Conservation (phyloP, 2,113 vertebrate genomes). For the Zosterops hypoxanthus region DNA sequence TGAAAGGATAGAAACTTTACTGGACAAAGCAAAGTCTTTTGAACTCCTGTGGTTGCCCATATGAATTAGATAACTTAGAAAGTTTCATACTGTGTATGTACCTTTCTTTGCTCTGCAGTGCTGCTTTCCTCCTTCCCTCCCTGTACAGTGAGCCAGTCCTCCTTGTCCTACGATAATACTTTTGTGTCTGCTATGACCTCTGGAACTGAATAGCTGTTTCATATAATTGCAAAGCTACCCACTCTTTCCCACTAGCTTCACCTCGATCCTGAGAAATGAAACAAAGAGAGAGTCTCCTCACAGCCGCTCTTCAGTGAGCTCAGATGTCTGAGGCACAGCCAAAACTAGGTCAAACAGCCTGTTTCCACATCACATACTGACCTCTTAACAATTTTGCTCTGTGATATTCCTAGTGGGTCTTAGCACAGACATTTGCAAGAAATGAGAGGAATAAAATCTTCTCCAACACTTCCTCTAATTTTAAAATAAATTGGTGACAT, state of each 20-base stretch:
- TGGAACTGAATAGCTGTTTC: constrained; percentile 33
- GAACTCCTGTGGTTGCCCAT: neutral
- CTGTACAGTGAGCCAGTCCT: neutral
- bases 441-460: constrained; percentile 53
- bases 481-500: constrained; percentile 61
- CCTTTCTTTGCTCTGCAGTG: constrained; percentile 12
- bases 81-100: neutral
- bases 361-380: constrained; percentile 63
- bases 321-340: constrained; percentile 35
- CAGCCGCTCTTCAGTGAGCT: neutral
- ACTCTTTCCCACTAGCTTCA: constrained; percentile 13
- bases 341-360: constrained; percentile 70
- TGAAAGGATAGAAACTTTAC: constrained; percentile 26
- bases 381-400: constrained; percentile 55
- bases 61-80: constrained; percentile 15
- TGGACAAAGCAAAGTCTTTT: constrained; percentile 25
- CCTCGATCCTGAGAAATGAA: constrained; percentile 16
- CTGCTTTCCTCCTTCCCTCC: neutral
- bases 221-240: constrained; percentile 37
- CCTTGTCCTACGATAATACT: neutral
- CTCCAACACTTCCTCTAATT: constrained; percentile 42
- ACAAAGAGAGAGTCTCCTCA: constrained; percentile 49
- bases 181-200: neutral
- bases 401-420: constrained; percentile 52
- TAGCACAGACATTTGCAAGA: constrained; percentile 24